A percentile compares a stretch with the other conserved stretches of the same genome.
Evolutionary conservation across 92 coral and sea anemone genomes (phyloP).

Genomic region (Palythoa grandiflora): DNA sequence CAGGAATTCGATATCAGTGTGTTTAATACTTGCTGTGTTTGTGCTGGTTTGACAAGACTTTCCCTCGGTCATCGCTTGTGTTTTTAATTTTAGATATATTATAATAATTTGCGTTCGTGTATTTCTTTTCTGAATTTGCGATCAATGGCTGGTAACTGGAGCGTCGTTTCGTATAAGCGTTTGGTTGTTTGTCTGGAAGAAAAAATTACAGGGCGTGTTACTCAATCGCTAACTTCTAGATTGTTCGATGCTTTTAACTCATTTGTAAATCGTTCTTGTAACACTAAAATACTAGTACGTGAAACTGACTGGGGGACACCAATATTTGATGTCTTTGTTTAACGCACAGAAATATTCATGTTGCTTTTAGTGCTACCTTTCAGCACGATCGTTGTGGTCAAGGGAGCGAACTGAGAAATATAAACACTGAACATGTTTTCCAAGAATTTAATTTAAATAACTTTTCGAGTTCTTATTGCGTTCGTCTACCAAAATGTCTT

Average conservation of each 20-base stretch:
- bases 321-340: neutral
- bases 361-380: constrained; percentile 4
- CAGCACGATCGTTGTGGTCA: constrained; percentile 33
- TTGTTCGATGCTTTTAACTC: neutral
- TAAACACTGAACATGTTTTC: constrained; percentile 14
- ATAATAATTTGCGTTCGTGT: constrained; percentile 1
- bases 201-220: constrained; percentile 32
- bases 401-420: neutral
- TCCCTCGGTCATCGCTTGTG: neutral
- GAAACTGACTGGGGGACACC: neutral
- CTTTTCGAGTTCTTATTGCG: neutral
- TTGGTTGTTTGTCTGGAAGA: constrained; percentile 5
- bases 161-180: neutral
- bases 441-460: neutral
- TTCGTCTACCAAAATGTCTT: neutral
- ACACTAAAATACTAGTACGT: neutral
- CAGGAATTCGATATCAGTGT: constrained; percentile 36
- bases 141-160: constrained; percentile 17
- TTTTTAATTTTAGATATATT: neutral
- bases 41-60: neutral
- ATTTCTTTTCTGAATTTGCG: neutral
- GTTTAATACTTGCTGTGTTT: neutral
- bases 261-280: neutral
- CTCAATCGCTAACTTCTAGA: neutral
- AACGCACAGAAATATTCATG: neutral